phyloP scores from a whole-genome alignment of 2,113 vertebrate genomes.

The Danionella cerebrum region DNA sequence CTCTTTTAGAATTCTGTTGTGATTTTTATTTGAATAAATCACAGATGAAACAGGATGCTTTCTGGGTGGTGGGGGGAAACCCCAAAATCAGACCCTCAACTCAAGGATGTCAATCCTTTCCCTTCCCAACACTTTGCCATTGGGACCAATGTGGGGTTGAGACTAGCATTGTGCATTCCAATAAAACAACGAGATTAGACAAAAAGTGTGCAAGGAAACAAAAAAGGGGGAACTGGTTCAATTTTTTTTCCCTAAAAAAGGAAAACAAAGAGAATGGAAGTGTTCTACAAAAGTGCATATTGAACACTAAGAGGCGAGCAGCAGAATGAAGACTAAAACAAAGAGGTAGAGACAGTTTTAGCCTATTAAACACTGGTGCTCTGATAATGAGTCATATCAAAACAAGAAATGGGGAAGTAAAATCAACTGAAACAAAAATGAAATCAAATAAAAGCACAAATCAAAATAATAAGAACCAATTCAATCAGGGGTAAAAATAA shows the following conservation, averaged over 20 bases:
- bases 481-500: slow-evolving; percentile 97
- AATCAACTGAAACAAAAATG: slow-evolving; percentile 41
- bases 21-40: too few relatives aligned
- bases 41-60: too few relatives aligned
- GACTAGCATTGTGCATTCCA: slow-evolving; percentile 87
- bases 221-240: slow-evolving; percentile 74
- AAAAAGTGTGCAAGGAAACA: slow-evolving; percentile 82
- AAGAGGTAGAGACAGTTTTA: slow-evolving; percentile 73
- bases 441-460: slow-evolving; percentile 55
- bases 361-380: slow-evolving; percentile 97
- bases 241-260: slow-evolving; percentile 65
- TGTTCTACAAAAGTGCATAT: slow-evolving; percentile 57
- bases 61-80: slow-evolving; percentile 37
- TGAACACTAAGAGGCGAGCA: slow-evolving; percentile 87
- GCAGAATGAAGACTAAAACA: slow-evolving; percentile 98
- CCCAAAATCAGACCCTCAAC: slow-evolving; percentile 68
- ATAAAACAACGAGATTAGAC: slow-evolving; percentile 72
- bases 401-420: slow-evolving; percentile 43
- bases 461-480: slow-evolving; percentile 43
- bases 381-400: slow-evolving; percentile 86
- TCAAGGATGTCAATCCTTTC: slow-evolving; percentile 49
- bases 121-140: slow-evolving; percentile 62
- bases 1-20: too few relatives aligned
- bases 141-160: slow-evolving; percentile 76
- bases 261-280: slow-evolving; percentile 64